Evolutionary conservation across 2,888 invertebrate species (phyloP).

Genomic region (Phengaris arion): DNA sequence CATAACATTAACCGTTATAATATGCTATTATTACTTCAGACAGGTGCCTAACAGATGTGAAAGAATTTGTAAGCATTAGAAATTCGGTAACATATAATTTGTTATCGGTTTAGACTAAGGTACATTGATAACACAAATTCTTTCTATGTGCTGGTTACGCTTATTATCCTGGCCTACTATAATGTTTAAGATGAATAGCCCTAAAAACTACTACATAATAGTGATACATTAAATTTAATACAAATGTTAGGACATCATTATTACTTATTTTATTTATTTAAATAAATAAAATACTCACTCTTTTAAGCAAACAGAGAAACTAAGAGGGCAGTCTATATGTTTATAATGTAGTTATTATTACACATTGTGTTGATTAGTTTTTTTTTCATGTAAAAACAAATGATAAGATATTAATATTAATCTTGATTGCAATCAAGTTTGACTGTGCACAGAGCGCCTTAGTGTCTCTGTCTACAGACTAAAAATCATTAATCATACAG

Average conservation of each 20-base stretch:
- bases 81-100: background rate
- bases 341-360: background rate
- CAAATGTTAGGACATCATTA: conserved; percentile 5
- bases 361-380: background rate
- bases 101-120: no score
- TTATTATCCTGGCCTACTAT: no score
- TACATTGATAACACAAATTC: no score
- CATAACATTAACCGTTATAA: background rate
- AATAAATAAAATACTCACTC: no score
- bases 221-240: background rate
- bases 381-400: background rate
- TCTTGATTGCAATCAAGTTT: background rate
- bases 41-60: background rate
- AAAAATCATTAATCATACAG: background rate
- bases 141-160: no score
- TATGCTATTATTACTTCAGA: background rate
- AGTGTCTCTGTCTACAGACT: background rate
- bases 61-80: background rate
- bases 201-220: no score
- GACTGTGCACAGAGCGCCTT: background rate
- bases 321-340: background rate
- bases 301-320: background rate
- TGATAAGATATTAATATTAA: background rate
- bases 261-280: background rate
- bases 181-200: no score